Evolutionary conservation across 2,888 invertebrate genomes (phyloP), one percentile per base, ranked within the genome.

Genomic region (Koerneria pararmatus): DNA sequence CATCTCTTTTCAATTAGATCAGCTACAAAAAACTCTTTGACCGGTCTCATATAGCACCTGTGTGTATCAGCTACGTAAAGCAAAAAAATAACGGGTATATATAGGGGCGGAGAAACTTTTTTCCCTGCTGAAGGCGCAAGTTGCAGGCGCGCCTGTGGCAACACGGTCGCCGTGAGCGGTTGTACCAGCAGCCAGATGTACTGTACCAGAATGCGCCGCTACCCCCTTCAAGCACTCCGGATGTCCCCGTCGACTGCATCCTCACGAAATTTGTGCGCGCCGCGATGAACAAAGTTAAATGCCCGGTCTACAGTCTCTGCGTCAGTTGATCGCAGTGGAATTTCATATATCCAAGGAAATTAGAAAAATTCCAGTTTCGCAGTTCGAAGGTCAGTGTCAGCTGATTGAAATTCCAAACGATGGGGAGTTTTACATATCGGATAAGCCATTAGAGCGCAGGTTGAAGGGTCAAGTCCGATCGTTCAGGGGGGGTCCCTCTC

Each of bases 211-310:
- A 71, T 48, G 65, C 54, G 64, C 86, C 97, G 82, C 87, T 93
- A 83, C 97, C 97, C 49, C 97, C 97, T 2, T 90, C 91, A n/a
- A 91, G 91, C 78, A 91, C 93, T 84, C 88, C 91, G 60, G 92
- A 97, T 84, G 93, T 93, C 85, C 93, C 97, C 3, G 93, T 93
- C 76, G 98, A 98, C 87, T 92, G 95, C 74, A 93, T 87, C 3
- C 92, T 93, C 3, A 85, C 88, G 11, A 88, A 94, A 82, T 97
- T 95, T 85, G 95, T 98, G 6, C 91, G 98, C 85, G 94, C 95
- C n/a, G 97, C 98, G 8, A 97, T 95, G 65, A 99, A 99, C 86
- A 99, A 99, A 88, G 94, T 97, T 91, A 89, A 95, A 77, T 98
- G 98, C 86, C 98, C 98, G 0, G 95, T 99, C 80, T 99, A 98